Conservation (phyloP, 2,888 invertebrate species). For the Plebejus argus region DNA sequence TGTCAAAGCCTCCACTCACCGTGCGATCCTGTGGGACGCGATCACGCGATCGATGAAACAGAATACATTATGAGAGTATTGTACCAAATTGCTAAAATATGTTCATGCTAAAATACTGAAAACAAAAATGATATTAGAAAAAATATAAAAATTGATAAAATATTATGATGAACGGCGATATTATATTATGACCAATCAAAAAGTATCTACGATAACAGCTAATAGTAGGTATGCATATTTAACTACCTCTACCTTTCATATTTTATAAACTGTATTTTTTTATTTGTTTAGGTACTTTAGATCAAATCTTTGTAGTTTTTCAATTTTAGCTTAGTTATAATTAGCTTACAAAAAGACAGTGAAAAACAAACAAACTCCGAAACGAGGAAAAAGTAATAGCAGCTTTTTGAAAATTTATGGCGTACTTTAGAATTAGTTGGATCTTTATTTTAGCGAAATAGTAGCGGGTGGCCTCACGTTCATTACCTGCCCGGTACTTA, state of each 20-base stretch:
- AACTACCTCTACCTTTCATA: neutral
- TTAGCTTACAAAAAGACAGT: neutral
- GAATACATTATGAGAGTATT: slow-evolving; percentile 39
- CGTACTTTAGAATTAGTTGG: slow-evolving; percentile 27
- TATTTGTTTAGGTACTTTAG: neutral
- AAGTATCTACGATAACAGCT: neutral
- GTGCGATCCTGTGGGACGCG: slow-evolving; percentile 61
- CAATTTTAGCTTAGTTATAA: neutral
- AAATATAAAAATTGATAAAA: neutral
- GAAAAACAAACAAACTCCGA: slow-evolving; percentile 2
- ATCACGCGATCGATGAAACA: slow-evolving; percentile 46
- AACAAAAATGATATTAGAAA: neutral
- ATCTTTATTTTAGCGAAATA: slow-evolving; percentile 25
- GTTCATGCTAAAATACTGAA: neutral
- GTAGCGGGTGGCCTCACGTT: slow-evolving; percentile 31
- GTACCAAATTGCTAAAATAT: slow-evolving; percentile 30
- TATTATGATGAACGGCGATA: neutral
- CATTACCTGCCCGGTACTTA: slow-evolving; percentile 37
- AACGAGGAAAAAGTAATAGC: neutral
- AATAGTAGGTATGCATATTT: neutral
- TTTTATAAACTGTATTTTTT: no score
- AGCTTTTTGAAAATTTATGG: slow-evolving; percentile 25
- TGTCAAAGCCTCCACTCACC: slow-evolving; percentile 56
- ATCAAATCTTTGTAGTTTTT: no score
- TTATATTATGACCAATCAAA: neutral